Conservation (phyloP, 2,888 invertebrate genomes). For the Caenorhabditis afra region DNA sequence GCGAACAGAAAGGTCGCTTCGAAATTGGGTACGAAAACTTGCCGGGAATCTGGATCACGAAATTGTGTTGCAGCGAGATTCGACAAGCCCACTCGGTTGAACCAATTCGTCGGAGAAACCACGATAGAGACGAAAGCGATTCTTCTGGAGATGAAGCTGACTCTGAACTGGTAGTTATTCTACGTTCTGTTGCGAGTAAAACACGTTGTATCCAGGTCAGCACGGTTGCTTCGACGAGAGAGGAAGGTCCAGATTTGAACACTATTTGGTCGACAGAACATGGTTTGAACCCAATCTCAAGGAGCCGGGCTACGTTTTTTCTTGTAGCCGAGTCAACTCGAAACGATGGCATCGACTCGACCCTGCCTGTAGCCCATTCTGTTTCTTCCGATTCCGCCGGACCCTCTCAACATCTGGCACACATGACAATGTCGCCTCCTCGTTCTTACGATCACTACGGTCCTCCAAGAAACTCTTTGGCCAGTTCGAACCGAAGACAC, state of each 20-base stretch:
- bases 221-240: too few species aligned
- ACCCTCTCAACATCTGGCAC: background rate
- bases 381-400: background rate
- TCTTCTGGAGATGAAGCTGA: slow-evolving; percentile 1
- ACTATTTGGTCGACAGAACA: slow-evolving; percentile 6
- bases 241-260: slow-evolving; percentile 5
- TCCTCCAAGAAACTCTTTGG: slow-evolving; percentile 42
- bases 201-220: too few species aligned
- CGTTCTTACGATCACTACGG: too few species aligned
- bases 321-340: background rate
- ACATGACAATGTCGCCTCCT: too few species aligned
- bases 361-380: background rate
- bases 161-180: slow-evolving; percentile 15
- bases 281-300: background rate
- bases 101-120: background rate
- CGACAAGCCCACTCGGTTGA: background rate
- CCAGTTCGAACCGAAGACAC: slow-evolving; percentile 31
- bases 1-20: slow-evolving; percentile 1
- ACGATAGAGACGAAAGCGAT: slow-evolving; percentile 9
- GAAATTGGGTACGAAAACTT: background rate
- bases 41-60: too few species aligned
- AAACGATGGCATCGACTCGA: background rate
- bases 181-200: too few species aligned
- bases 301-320: background rate
- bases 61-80: background rate